Base-by-base conservation (phyloP, 2,113 vertebrate genomes). In the Caretta caretta region DNA sequence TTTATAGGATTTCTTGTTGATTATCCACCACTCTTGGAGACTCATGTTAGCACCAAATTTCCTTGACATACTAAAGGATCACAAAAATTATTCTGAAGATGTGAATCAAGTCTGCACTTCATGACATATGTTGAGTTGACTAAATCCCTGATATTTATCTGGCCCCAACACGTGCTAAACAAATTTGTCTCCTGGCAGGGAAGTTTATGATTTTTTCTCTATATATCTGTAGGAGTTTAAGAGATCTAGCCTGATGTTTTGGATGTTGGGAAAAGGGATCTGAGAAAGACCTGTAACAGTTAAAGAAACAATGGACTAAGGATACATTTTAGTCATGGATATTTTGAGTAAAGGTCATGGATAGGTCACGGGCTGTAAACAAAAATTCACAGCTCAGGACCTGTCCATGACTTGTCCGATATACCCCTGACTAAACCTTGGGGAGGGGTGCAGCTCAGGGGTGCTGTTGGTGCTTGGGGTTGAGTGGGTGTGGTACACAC, bases 51-150 rank as follows among this genome's bases (percentile, higher is more conserved):
- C 29, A 16, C 38, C 6, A 22, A 31, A 50, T 4, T 25, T 12
- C 0, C 0, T 0, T 3, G 83, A 13, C 14, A 6, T 16, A 0
- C 17, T 8, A 50, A 27, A 27, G 57, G 53, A 38, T 49, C 13
- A 79, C 59, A 62, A 62, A 35, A 29, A 31, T 62, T 62, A 62
- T 42, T 75, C 10, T 42, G 69, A 75, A 22, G 69, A 75, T 42
- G 31, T 38, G 69, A 38, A 75, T 75, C 69, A 38, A 42, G 69
- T 3, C 0, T 6, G 8, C 12, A 11, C 42, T 1, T 10, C 22
- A 29, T 7, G 20, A 29, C 7, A 35, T 27, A 5, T 22, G 2
- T 1, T 8, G 1, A 6, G 16, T 3, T 1, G 31, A 10, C 1
- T 1, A 7, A 11, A 22, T 38, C 65, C 1, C 1, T 1, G 10